Base-by-base conservation (phyloP, 1,140 invertebrate species). In the Calephelis nemesis region DNA sequence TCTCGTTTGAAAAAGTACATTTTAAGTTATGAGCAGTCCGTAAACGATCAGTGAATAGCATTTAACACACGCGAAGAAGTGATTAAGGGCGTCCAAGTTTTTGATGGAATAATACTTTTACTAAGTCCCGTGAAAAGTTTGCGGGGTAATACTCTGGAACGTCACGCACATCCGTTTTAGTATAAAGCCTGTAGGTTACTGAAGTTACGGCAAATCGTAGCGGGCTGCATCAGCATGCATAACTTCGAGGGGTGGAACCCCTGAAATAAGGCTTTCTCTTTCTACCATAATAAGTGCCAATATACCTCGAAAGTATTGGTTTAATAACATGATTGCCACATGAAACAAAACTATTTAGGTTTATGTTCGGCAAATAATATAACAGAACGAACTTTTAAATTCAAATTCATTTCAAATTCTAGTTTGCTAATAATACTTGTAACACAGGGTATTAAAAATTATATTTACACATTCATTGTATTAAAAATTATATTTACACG, bases 101-200 rank as follows among this genome's bases (percentile, higher is more conserved):
- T 66, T 68, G 70, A 75, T 64, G 52, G 52, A 60, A 60, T 77
- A 75, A 77, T 83, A 79, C 71, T 84, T 82, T 77, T 71, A 74
- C 78, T 81, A 83, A 78, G 79, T 82, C 67, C 80, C 88, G 88
- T 81, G 81, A 90, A 90, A 90, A 90, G 88, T 90, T 90, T 60
- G 30, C 7, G 30, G 5, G 10, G 54, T 39, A 60, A 39, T 60
- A 39, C 39, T 60, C 30, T 10, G 30, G 86, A 48, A 47, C 30
- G 66, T 70, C 66, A 73, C 65, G 70, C 79, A 72, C 88, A 74
- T 79, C 88, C 81, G 68, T 54, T 72, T 50, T 45, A 54, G 39
- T 4, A 70, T 73, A 68, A 65, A 67, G 72, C 72, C 76, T 67
- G 62, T 64, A 73, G 78, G 74, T 77, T 80, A 91, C 88, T 90